Evolutionary conservation across 2,113 vertebrate species (phyloP), one percentile per base, ranked within the genome.

Genomic region (Sorex araneus): DNA sequence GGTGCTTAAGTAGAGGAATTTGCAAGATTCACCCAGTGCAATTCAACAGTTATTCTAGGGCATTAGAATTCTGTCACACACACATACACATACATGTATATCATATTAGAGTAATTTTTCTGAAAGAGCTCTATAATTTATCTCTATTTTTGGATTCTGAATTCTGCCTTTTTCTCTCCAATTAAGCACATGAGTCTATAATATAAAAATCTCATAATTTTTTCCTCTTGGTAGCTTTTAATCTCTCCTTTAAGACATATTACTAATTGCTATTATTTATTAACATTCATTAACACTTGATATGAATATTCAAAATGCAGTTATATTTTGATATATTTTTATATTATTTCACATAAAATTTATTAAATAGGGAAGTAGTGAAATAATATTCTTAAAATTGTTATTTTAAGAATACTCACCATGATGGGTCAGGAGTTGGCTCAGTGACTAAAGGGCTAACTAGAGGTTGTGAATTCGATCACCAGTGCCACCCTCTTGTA

Each of bases 231-330:
- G 30, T 43, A 47, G 64, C 27, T 92, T 85, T 87, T 70, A 63
- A 73, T 40, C 16, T 84, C 16, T 66, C 32, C 25, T 76, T 82
- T 87, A 45, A 66, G 60, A 81, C 81, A 8, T 88, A 73, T 86
- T 66, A 73, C 71, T 82, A 63, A 45, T 67, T 32, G 10, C 4
- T 89, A 36, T 40, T 7, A 25, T 78, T 69, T 94, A 69, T 92
- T 87, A 91, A 79, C 2, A 25, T 78, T 69, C 92, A 69, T 92
- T 87, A 91, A 79, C 3, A 80, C 32, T 78, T 90, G 43, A 10
- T 78, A 18, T 63, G 11, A 5, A 50, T 63, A 67, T 64, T 87
- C 36, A 43, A 32, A 71, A 91, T 21, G 63, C 40, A 54, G n/a
- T 34, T 32, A 28, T 34, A 34, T 70, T 70, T 70, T 18, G 32